Evolutionary conservation across 1,140 invertebrate genomes (phyloP), one percentile per base, ranked within the genome.

Genomic region (Apocrypta bakeri): DNA sequence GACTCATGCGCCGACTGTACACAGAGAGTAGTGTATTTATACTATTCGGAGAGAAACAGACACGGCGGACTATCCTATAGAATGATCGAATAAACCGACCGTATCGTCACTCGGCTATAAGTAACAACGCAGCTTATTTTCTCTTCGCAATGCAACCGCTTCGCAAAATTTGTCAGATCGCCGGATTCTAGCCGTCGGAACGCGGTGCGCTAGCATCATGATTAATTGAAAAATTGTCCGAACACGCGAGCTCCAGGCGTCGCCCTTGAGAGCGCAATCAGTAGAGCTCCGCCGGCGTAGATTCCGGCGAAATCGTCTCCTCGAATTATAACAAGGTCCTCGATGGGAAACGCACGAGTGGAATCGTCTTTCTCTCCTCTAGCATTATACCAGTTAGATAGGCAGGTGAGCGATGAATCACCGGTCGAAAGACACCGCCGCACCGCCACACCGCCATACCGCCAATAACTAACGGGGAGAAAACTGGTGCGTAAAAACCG

Each of bases 21-120:
- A 56, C n/a, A 56, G n/a, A n/a, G n/a, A n/a, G n/a, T n/a, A n/a
- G 48, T 56, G 6, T 7, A 56, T 7, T 17, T 17, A 48, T 17
- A 48, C 2, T n/a, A 72, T 31, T 0, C 27, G 2, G 2, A 11
- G 21, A 33, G 21, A 66, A 27, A 56, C 27, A 25, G 9, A 56
- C 48, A 6, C n/a, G 48, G 17, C 3, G 17, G 17, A 6, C 79
- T 61, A n/a, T n/a, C n/a, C 42, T 71, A 29, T 68, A 21, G 0
- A 71, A 72, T 79, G 25, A 79, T 27, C 40, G 64, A 11, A 25
- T 71, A 27, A 25, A 21, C 17, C 48, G 17, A 56, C 48, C n/a
- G n/a, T 56, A 12, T 48, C 42, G 48, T 56, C n/a, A n/a, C 21
- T 7, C 21, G 21, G 48, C 48, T 56, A 21, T n/a, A n/a, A n/a